Evolutionary conservation across 2,797 vertebrate genomes (phyloP).

Genomic region (Hyperoplus immaculatus): DNA sequence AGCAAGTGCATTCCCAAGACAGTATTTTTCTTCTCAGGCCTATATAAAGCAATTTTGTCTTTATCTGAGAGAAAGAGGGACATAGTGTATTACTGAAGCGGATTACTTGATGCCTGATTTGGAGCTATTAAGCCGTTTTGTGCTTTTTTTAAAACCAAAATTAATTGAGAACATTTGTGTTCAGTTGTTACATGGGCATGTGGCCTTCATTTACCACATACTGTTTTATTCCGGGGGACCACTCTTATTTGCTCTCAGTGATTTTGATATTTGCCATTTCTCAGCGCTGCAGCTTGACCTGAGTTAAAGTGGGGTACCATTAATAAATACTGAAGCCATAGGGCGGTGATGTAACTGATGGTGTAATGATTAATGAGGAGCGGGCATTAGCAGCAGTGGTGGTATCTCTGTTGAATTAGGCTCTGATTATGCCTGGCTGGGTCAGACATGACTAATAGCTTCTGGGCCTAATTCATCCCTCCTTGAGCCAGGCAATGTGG

Average conservation of each 20-base stretch:
- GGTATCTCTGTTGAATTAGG: slow-evolving; percentile 80
- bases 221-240: slow-evolving; percentile 7
- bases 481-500: slow-evolving; percentile 47
- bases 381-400: slow-evolving; percentile 64
- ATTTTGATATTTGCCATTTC: slow-evolving; percentile 42
- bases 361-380: slow-evolving; percentile 76
- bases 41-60: slow-evolving; percentile 65
- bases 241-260: slow-evolving; percentile 31
- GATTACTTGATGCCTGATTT: slow-evolving; percentile 56
- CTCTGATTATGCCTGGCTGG: slow-evolving; percentile 76
- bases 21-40: slow-evolving; percentile 17
- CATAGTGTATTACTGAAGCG: slow-evolving; percentile 21
- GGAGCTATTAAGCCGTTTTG: slow-evolving; percentile 60
- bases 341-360: slow-evolving; percentile 60
- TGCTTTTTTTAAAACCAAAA: slow-evolving; percentile 57
- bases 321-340: slow-evolving; percentile 67
- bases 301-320: slow-evolving; percentile 63
- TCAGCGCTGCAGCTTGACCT: slow-evolving; percentile 51
- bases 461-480: slow-evolving; percentile 68
- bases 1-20: slow-evolving; percentile 47
- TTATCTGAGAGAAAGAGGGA: slow-evolving; percentile 46
- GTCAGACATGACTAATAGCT: slow-evolving; percentile 76
- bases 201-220: slow-evolving; percentile 17
- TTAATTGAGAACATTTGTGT: slow-evolving; percentile 53
- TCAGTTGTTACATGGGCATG: slow-evolving; percentile 5